Conservation (phyloP, 2,797 vertebrate species). For the Ctenopoma kingsleyae region DNA sequence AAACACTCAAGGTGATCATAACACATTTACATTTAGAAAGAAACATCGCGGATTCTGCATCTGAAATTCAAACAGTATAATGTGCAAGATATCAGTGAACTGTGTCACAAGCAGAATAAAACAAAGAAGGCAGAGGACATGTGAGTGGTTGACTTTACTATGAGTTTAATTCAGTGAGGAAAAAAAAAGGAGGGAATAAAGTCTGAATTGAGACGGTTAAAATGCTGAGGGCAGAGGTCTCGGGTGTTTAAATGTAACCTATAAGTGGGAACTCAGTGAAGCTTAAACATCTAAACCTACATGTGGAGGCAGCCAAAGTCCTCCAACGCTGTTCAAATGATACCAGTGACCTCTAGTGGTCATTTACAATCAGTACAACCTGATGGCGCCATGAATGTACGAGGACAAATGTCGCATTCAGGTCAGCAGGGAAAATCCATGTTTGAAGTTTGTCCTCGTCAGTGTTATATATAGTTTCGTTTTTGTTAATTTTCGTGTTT, state of each 20-base stretch:
- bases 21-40: background rate
- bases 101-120: background rate
- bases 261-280: slow-evolving; percentile 1
- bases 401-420: slow-evolving; percentile 38
- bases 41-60: background rate
- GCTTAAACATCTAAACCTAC: background rate
- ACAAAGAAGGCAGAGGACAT: background rate
- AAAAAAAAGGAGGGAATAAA: background rate
- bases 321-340: slow-evolving; percentile 6
- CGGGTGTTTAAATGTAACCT: slow-evolving; percentile 16
- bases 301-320: background rate
- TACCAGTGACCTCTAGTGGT: slow-evolving; percentile 64
- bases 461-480: no score
- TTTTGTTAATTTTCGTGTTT: no score
- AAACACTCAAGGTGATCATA: background rate
- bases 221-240: background rate
- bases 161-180: no score
- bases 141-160: background rate
- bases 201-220: background rate
- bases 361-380: slow-evolving; percentile 12
- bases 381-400: background rate
- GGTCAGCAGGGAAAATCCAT: background rate
- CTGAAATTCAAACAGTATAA: background rate
- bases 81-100: background rate
- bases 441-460: no score